phyloP scores from a whole-genome alignment of 2,888 invertebrate genomes.

The Pandemis heparana region DNA sequence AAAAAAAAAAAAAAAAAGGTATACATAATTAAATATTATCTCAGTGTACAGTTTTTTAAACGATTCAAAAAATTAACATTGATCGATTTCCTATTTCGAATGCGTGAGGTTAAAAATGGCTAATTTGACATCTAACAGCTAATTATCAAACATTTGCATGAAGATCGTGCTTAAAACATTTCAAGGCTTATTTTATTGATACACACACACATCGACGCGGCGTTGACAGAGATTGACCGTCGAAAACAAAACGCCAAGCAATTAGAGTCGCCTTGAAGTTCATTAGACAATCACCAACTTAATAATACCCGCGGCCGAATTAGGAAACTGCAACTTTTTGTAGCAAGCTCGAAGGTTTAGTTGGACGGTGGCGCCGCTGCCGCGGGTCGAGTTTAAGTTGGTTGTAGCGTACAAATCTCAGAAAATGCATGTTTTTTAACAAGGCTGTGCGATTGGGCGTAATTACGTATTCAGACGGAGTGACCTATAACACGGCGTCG shows the following conservation, averaged over 20 bases:
- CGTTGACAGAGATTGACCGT: constrained; percentile 18
- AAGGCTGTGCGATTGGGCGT: constrained; percentile 49
- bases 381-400: background rate
- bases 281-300: background rate
- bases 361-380: background rate
- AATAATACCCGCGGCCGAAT: background rate
- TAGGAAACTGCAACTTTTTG: background rate
- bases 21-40: no score
- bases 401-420: background rate
- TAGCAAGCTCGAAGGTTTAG: background rate
- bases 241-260: constrained; percentile 16
- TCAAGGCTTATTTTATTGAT: constrained; percentile 14
- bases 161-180: background rate
- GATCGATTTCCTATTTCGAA: background rate
- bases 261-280: constrained; percentile 19
- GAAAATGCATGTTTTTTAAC: constrained; percentile 43
- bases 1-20: no score
- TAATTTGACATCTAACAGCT: constrained; percentile 18
- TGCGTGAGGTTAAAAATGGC: background rate
- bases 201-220: background rate
- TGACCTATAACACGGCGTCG: constrained; percentile 73
- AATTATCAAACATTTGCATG: constrained; percentile 5
- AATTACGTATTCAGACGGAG: constrained; percentile 72
- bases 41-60: background rate
- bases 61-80: background rate